Percentiles rank a stretch among this genome's conserved stretches.
These are phyloP conservation scores for Idaea dimidiata DNA, from an alignment of 2,888 invertebrate genomes.

Conservation along the genomic window DNA sequence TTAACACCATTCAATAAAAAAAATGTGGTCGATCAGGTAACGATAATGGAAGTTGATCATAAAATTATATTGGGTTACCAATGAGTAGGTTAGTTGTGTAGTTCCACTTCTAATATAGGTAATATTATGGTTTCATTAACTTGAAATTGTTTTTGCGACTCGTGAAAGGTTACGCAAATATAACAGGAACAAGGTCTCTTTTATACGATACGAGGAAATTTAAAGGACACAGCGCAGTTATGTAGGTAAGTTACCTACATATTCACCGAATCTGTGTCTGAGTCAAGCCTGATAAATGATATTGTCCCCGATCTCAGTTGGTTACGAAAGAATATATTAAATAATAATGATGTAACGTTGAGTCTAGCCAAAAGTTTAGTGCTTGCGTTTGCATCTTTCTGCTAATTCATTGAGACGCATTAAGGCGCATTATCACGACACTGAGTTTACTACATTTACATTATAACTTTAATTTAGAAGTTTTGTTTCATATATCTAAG, in stretches of 20 bases:
- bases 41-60: neutral
- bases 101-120: neutral
- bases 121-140: neutral
- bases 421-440: constrained; percentile 9
- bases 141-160: neutral
- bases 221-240: constrained; percentile 11
- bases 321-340: constrained; percentile 36
- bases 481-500: too few species aligned
- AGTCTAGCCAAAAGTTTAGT: constrained; percentile 33
- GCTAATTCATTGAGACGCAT: constrained; percentile 33
- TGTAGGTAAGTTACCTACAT: constrained; percentile 5
- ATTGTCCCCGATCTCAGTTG: constrained; percentile 33
- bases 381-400: constrained; percentile 41
- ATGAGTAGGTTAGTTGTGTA: neutral
- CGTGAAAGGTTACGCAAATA: neutral
- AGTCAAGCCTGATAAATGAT: constrained; percentile 33
- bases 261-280: constrained; percentile 24
- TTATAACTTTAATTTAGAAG: too few species aligned
- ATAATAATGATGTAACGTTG: constrained; percentile 39
- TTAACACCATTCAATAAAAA: neutral
- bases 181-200: constrained; percentile 13
- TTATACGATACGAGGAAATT: constrained; percentile 22
- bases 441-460: constrained; percentile 1
- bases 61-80: neutral
- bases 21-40: neutral